phyloP scores from a whole-genome alignment of 1,140 invertebrate species.

The Drosophila asahinai region DNA sequence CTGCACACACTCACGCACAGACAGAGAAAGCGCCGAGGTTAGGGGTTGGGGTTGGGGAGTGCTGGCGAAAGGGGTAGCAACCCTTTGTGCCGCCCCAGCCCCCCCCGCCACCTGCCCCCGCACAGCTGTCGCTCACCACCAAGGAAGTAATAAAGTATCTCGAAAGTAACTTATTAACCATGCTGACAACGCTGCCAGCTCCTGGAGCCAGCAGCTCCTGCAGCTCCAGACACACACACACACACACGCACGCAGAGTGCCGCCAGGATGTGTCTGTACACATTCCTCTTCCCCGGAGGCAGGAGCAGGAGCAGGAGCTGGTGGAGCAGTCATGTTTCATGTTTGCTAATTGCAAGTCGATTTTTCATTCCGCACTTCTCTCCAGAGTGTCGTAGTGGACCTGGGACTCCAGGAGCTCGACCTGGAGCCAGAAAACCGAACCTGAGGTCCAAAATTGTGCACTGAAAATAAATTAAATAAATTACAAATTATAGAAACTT shows the following conservation, averaged over 20 bases:
- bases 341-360: slow-evolving; percentile 84
- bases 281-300: not conserved
- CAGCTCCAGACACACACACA: slow-evolving; percentile 41
- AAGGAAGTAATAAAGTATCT: slow-evolving; percentile 84
- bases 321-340: slow-evolving; percentile 62
- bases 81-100: slow-evolving; percentile 48
- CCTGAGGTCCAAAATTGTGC: slow-evolving; percentile 4
- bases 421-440: slow-evolving; percentile 5
- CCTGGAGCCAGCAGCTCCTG: slow-evolving; percentile 57
- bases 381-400: slow-evolving; percentile 60
- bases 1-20: slow-evolving; percentile 57
- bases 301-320: slow-evolving; percentile 2
- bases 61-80: slow-evolving; percentile 57
- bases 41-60: not conserved
- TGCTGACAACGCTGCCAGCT: slow-evolving; percentile 76
- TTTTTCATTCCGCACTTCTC: slow-evolving; percentile 82
- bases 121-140: slow-evolving; percentile 61
- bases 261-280: slow-evolving; percentile 40
- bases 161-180: slow-evolving; percentile 83
- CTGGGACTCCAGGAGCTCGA: slow-evolving; percentile 18
- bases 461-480: not conserved
- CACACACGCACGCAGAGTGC: not conserved
- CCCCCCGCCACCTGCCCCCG: not conserved
- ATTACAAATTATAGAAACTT: not conserved
- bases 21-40: slow-evolving; percentile 8